A percentile compares a stretch with the other conserved stretches of the same genome.
These are phyloP conservation scores for Rotaria socialis DNA, from an alignment of 2,888 invertebrate species.

Conservation along the genomic window DNA sequence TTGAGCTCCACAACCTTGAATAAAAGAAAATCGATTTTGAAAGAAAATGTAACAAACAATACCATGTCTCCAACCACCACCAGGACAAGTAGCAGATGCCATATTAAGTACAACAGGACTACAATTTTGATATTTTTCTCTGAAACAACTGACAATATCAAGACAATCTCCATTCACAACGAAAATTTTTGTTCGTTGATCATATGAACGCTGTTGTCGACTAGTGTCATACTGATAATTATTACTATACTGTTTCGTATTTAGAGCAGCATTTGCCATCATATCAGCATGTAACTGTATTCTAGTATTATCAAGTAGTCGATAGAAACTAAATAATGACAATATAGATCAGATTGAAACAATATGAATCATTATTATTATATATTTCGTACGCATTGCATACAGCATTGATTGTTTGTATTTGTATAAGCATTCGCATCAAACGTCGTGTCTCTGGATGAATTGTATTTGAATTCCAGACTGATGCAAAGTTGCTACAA, in stretches of 20 bases:
- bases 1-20: constrained; percentile 2
- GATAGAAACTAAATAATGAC: background rate
- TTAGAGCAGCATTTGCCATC: background rate
- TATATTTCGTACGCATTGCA: background rate
- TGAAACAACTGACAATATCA: background rate
- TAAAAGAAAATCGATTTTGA: background rate
- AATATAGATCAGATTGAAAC: background rate
- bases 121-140: background rate
- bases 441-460: background rate
- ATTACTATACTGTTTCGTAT: background rate
- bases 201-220: background rate
- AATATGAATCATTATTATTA: background rate
- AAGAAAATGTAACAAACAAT: too few relatives aligned
- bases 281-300: background rate
- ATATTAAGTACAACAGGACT: constrained; percentile 12
- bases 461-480: background rate
- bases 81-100: background rate
- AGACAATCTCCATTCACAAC: constrained; percentile 24
- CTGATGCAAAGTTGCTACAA: background rate
- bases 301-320: background rate
- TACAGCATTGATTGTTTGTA: constrained; percentile 19
- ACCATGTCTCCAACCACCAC: background rate
- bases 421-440: background rate
- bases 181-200: background rate
- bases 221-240: background rate